phyloP scores from a whole-genome alignment of 2,888 invertebrate genomes.

The Lithophane ornitopus region DNA sequence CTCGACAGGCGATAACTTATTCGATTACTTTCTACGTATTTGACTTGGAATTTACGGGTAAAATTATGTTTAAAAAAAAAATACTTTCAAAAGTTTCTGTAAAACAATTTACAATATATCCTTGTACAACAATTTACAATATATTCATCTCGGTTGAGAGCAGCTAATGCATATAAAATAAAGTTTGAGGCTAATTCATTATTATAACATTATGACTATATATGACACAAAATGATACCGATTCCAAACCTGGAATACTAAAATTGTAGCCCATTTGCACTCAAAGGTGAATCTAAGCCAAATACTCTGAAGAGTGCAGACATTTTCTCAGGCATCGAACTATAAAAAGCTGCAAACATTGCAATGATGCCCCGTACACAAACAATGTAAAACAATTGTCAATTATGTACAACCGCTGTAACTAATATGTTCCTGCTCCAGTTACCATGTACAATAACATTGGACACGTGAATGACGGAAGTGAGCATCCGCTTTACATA shows the following conservation, averaged over 20 bases:
- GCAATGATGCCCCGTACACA: constrained; percentile 4
- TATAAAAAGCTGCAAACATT: constrained; percentile 31
- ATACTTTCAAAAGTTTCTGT: neutral
- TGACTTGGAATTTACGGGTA: neutral
- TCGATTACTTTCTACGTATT: neutral
- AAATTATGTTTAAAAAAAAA: neutral
- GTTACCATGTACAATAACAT: constrained; percentile 79
- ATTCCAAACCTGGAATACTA: neutral
- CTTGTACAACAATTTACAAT: too few relatives aligned
- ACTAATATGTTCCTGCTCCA: constrained; percentile 79
- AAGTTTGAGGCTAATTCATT: neutral
- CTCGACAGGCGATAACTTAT: neutral
- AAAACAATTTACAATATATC: neutral
- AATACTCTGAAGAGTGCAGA: neutral
- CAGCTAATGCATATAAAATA: neutral
- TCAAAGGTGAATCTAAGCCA: neutral
- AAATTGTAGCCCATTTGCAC: neutral
- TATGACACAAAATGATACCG: neutral
- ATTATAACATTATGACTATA: neutral
- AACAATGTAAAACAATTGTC: constrained; percentile 65
- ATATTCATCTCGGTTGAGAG: neutral
- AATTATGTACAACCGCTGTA: constrained; percentile 66
- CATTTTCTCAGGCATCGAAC: constrained; percentile 15
- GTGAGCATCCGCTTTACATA: constrained; percentile 79
- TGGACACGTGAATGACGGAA: constrained; percentile 79